Percentiles rank a stretch among this genome's conserved stretches.
These are phyloP conservation scores for Aplocera efformata DNA, from an alignment of 2,888 invertebrate genomes.

Conservation along the genomic window DNA sequence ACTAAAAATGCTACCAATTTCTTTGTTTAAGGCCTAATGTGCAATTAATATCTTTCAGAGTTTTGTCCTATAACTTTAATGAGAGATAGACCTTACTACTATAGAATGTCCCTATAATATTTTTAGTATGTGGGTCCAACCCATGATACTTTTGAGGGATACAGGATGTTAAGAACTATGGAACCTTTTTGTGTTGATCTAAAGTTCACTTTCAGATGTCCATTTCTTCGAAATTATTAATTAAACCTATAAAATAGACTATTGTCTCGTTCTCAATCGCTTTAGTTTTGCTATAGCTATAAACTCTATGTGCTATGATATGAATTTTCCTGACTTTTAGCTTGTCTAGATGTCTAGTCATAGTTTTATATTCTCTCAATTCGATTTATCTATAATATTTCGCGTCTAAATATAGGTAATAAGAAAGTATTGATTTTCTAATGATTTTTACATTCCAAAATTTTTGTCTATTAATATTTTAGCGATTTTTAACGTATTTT, in stretches of 20 bases:
- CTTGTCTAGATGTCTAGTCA: slow-evolving; percentile 35
- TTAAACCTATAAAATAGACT: no score
- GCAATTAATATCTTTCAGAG: slow-evolving; percentile 5
- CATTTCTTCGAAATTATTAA: slow-evolving; percentile 1
- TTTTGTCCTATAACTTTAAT: no score
- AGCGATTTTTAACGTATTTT: slow-evolving; percentile 2
- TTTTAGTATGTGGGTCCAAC: no score
- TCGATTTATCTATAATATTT: slow-evolving; percentile 28
- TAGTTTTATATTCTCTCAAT: slow-evolving; percentile 29
- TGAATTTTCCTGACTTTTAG: slow-evolving; percentile 19
- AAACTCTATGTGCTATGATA: slow-evolving; percentile 17
- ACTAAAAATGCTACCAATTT: slow-evolving; percentile 11
- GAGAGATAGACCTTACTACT: no score
- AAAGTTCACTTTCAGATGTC: slow-evolving; percentile 11
- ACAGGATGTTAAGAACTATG: slow-evolving; percentile 3
- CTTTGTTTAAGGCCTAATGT: slow-evolving; percentile 19
- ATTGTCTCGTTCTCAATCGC: slow-evolving; percentile 6
- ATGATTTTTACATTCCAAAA: slow-evolving; percentile 38
- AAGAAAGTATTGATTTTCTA: slow-evolving; percentile 38
- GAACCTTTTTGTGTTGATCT: neutral
- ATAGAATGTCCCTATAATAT: no score
- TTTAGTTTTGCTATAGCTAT: slow-evolving; percentile 21
- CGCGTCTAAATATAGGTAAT: slow-evolving; percentile 26
- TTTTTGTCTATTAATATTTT: slow-evolving; percentile 22
- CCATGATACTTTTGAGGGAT: no score